Base-by-base conservation (phyloP, 2,113 vertebrate species). In the Trematomus loennbergii region DNA sequence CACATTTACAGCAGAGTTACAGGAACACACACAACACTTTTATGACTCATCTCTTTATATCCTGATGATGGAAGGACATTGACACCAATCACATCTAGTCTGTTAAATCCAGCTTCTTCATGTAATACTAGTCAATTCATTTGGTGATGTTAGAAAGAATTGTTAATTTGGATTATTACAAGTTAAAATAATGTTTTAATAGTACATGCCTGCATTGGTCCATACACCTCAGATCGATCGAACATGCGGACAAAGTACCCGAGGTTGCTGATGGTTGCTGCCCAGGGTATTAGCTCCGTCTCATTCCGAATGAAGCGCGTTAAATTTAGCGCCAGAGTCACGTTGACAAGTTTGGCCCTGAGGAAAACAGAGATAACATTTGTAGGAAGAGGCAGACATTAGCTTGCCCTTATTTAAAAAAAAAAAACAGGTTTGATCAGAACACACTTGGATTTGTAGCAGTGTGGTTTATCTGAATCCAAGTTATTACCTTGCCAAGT, bases 181-280 rank as follows among this genome's bases (percentile, higher is more conserved):
- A 12, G 33, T 17, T 58, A 25, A 4, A 63, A 22, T 1, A n/a
- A 11, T 7, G 9, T 29, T 25, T 29, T 8, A 40, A 43, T 25
- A 12, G 5, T 1, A 85, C 88, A 58, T 90, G 96, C 98, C 96
- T 94, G 88, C 95, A 99, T 97, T 65, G 88, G 89, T 45, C 96
- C 96, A 0, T 96, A 97, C 52, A 98, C 96, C 58, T 97, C 95
- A 0, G 95, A 95, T 80, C 97, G 97, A 83, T 99, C 97, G 2
- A 99, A 97, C 97, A 99, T 99, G 75, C 93, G 93, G 84, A 87
- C 58, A 68, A 97, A 96, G 91, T 97, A 98, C 0, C 55, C 40
- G 3, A 99, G 91, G 85, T 96, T 97, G 66, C 1, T 91, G 16
- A 96, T 50, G 0, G 97, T 96, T 0, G 95, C 93, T 50, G 93